Base-by-base conservation (phyloP, 2,113 vertebrate species). In the Pteropus alecto region DNA sequence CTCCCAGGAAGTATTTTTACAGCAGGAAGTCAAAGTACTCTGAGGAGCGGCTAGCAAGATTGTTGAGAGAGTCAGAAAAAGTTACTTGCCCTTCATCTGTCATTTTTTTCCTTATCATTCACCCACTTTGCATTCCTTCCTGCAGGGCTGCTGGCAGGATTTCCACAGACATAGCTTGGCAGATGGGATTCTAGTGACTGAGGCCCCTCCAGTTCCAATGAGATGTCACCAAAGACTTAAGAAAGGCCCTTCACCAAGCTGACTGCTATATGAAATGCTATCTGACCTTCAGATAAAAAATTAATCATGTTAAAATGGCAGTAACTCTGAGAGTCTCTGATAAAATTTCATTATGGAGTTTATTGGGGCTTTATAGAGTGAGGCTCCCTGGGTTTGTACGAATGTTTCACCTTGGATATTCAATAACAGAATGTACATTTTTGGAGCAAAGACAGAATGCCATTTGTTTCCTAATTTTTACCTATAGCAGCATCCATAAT, bases 381-480 rank as follows among this genome's bases (percentile, higher is more conserved):
- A 74, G 35, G 11, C 14, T 46, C 19, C 33, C 70, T 93, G 26
- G 24, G 24, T 92, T 97, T 81, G 12, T 65, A 38, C 24, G 86
- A 43, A 35, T 95, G 10, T 96, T 95, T 88, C 61, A 81, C 56
- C 48, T 65, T 81, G n/a, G 63, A 26, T 87, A 68, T 95, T 85
- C 7, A 84, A 3, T 46, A 54, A 83, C 26, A 48, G 12, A 54
- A 38, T 24, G n/a, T 73, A 58, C 7, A 71, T 84, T 86, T 95
- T 35, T 26, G 11, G 7, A 65, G 21, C 51, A 71, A 76, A 94
- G 10, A 68, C 35, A 95, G 16, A 61, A 77, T 71, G 19, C 3
- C 13, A 15, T 91, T 68, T 93, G n/a, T 86, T 88, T 95, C n/a
- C 21, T 51, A 48, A 58, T 73, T 87, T 21, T 94, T 85, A 33